These are phyloP conservation scores for Heteropelma amictum DNA, from an alignment of 2,888 invertebrate species.

Conservation along the genomic window DNA sequence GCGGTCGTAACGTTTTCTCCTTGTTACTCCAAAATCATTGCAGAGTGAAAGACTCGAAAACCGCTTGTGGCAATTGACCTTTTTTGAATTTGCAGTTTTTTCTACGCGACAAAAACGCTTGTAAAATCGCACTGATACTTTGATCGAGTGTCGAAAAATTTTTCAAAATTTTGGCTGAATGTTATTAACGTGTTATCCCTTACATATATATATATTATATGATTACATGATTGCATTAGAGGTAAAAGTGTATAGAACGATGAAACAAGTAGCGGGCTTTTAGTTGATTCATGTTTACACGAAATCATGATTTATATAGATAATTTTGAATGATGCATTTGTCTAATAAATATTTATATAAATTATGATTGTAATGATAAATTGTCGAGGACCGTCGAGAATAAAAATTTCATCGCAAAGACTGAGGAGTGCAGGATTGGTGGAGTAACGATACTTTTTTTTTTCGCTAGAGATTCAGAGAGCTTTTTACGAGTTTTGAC, in stretches of 20 bases:
- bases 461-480: conserved; percentile 28
- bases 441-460: conserved; percentile 33
- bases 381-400: conserved; percentile 20
- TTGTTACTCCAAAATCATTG: too few relatives aligned
- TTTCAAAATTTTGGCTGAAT: too few relatives aligned
- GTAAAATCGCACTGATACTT: too few relatives aligned
- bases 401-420: conserved; percentile 39
- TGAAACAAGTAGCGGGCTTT: conserved; percentile 27
- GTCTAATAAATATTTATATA: conserved; percentile 12
- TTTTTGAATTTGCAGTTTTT: too few relatives aligned
- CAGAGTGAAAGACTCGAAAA: too few relatives aligned
- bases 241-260: conserved; percentile 13
- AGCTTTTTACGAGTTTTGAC: conserved; percentile 48
- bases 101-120: too few relatives aligned
- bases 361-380: conserved; percentile 1
- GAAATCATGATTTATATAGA: conserved; percentile 24
- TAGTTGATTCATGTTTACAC: conserved; percentile 31
- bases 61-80: too few relatives aligned
- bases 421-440: conserved; percentile 52
- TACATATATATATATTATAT: not conserved
- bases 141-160: too few relatives aligned
- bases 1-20: too few relatives aligned
- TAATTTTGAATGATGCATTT: conserved; percentile 6
- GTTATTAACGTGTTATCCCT: too few relatives aligned
- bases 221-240: conserved; percentile 22